Percentiles rank a stretch among this genome's conserved stretches.
These are phyloP conservation scores for Mus minutoides DNA, from an alignment of 2,797 vertebrate species.

Conservation along the genomic window DNA sequence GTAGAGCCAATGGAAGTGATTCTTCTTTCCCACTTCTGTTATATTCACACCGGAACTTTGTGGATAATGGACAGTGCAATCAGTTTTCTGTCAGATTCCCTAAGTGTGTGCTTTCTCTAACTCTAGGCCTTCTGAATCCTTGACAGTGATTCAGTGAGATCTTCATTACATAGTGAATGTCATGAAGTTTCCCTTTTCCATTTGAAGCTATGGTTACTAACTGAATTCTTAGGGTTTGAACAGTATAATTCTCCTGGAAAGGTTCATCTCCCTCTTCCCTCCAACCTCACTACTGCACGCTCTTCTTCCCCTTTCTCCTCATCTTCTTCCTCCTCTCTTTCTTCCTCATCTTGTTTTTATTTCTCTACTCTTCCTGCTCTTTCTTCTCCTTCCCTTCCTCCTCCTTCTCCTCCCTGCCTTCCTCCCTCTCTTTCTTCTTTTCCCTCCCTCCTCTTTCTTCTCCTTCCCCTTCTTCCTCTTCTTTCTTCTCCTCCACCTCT, in stretches of 20 bases:
- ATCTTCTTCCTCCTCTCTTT: not conserved
- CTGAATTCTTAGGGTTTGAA: not conserved
- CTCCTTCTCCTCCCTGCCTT: not conserved
- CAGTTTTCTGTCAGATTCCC: constrained; percentile 40
- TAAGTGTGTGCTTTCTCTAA: constrained; percentile 18
- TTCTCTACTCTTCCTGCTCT: not conserved
- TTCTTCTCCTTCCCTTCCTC: too few species aligned
- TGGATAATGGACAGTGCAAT: constrained; percentile 64
- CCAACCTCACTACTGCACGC: too few species aligned
- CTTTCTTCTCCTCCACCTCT: not conserved
- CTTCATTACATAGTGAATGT: constrained; percentile 9
- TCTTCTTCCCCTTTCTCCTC: too few species aligned
- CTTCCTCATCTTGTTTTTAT: not conserved
- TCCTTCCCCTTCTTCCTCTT: not conserved
- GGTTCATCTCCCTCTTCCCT: not conserved
- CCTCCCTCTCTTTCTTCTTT: too few species aligned
- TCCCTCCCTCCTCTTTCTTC: too few species aligned
- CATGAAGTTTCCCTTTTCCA: not conserved
- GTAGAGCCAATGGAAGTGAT: not conserved
- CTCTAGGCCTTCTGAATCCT: not conserved
- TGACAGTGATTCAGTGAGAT: constrained; percentile 51
- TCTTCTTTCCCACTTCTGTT: not conserved
- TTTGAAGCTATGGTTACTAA: not conserved
- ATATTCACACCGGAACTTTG: not conserved
- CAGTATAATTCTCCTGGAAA: not conserved